Conservation (phyloP, 1,140 invertebrate genomes). For the Danaus plexippus region DNA sequence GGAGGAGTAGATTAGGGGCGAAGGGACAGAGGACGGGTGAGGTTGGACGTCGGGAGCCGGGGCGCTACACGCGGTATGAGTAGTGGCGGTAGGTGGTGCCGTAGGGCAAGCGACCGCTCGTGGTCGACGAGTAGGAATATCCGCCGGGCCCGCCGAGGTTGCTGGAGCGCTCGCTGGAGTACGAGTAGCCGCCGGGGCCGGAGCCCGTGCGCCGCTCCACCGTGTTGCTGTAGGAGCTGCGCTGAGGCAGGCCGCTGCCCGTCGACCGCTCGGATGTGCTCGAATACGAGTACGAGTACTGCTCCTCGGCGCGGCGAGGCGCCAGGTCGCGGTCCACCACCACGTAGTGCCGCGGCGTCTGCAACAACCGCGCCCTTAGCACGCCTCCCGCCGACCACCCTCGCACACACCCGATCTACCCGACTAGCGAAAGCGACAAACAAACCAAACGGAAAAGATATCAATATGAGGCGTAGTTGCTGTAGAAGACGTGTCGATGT, state of each 20-base stretch:
- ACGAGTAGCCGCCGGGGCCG: slow-evolving; percentile 79
- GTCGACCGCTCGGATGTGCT: slow-evolving; percentile 69
- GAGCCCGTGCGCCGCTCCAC: slow-evolving; percentile 78
- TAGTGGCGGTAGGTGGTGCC: slow-evolving; percentile 87
- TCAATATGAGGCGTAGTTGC: slow-evolving; percentile 68
- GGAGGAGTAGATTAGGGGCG: slow-evolving; percentile 25
- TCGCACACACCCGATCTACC: slow-evolving; percentile 56
- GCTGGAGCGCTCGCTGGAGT: slow-evolving; percentile 80
- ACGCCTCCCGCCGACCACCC: slow-evolving; percentile 40
- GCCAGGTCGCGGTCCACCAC: slow-evolving; percentile 82
- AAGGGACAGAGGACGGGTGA: slow-evolving; percentile 20
- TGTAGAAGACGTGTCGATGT: slow-evolving; percentile 69
- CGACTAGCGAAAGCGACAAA: slow-evolving; percentile 60
- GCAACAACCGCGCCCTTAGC: slow-evolving; percentile 67
- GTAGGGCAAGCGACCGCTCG: slow-evolving; percentile 82
- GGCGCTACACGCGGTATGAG: slow-evolving; percentile 84
- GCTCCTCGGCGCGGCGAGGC: slow-evolving; percentile 79
- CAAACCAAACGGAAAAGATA: slow-evolving; percentile 27
- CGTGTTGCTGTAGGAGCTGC: slow-evolving; percentile 76
- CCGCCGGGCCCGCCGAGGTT: slow-evolving; percentile 83
- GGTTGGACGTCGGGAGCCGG: slow-evolving; percentile 46
- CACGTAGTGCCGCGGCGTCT: slow-evolving; percentile 89
- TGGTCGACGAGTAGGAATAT: slow-evolving; percentile 84
- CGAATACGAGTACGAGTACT: slow-evolving; percentile 87
- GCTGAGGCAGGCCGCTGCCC: slow-evolving; percentile 70